Conservation (phyloP, 2,113 vertebrate genomes). For the Brachyistius frenatus region DNA sequence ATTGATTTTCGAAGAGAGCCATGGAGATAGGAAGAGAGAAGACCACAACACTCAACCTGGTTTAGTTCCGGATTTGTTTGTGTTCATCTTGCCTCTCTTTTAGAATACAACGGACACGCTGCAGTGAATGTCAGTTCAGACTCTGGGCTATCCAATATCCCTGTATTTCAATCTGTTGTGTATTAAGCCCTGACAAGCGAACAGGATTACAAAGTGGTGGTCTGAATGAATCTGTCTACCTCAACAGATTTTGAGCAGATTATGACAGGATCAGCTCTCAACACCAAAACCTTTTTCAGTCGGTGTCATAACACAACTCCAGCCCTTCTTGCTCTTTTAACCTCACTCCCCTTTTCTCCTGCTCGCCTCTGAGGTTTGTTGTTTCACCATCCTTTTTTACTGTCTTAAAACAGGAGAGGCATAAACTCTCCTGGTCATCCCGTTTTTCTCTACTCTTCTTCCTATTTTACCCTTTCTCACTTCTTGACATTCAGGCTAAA, state of each 20-base stretch:
- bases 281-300: constrained; percentile 15
- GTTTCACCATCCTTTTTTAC: constrained; percentile 6
- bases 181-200: constrained; percentile 1
- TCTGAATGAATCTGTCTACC: constrained; percentile 9
- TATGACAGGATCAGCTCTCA: constrained; percentile 26
- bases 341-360: constrained; percentile 32
- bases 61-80: constrained; percentile 33
- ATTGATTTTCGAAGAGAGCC: constrained; percentile 60
- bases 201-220: constrained; percentile 21
- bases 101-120: neutral
- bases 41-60: constrained; percentile 24
- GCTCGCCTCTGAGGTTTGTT: constrained; percentile 41
- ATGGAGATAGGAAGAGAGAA: constrained; percentile 19
- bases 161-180: neutral
- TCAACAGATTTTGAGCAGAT: constrained; percentile 14
- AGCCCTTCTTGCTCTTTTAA: constrained; percentile 23
- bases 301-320: constrained; percentile 37
- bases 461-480: neutral
- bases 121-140: neutral
- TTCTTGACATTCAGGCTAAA: constrained; percentile 17
- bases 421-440: constrained; percentile 1
- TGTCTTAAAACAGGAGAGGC: neutral
- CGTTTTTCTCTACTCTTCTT: neutral
- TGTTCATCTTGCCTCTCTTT: neutral
- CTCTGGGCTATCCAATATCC: neutral